A percentile compares a stretch with the other conserved stretches of the same genome.
These are phyloP conservation scores for Zoroaster sp. DNA, from an alignment of 53 echinoderm and acorn worm species.

Conservation along the genomic window DNA sequence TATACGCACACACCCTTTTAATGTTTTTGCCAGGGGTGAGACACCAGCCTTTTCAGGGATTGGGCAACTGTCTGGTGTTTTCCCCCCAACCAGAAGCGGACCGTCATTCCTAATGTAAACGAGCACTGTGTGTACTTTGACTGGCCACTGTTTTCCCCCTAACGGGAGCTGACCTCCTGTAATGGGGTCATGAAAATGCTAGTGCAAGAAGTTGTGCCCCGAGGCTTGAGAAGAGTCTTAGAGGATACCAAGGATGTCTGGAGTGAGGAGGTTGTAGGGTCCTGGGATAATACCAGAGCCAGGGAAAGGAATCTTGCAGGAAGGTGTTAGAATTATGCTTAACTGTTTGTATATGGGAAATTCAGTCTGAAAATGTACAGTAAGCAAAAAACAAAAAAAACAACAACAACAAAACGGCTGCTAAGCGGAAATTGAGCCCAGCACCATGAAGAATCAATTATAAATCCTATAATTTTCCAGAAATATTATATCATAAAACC, in stretches of 20 bases:
- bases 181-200: conserved; percentile 9
- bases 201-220: background rate
- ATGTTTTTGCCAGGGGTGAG: too few relatives aligned
- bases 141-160: background rate
- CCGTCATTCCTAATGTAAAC: background rate
- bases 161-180: background rate
- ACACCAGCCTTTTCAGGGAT: too few relatives aligned
- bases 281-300: background rate
- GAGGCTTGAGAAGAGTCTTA: background rate
- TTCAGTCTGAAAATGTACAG: too few relatives aligned
- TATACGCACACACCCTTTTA: too few relatives aligned
- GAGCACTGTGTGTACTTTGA: background rate
- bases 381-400: background rate
- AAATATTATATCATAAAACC: too few relatives aligned
- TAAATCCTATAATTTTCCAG: too few relatives aligned
- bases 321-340: conserved; percentile 30
- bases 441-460: too few relatives aligned
- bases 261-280: background rate
- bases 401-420: too few relatives aligned
- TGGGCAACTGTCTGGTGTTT: too few relatives aligned
- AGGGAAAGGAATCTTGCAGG: background rate
- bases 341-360: too few relatives aligned
- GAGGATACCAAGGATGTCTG: background rate
- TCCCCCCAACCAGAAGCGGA: too few relatives aligned
- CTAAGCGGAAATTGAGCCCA: too few relatives aligned